A percentile compares a stretch with the other conserved stretches of the same genome.
phyloP scores from a whole-genome alignment of 1,140 invertebrate species.

The Gerris buenoi region DNA sequence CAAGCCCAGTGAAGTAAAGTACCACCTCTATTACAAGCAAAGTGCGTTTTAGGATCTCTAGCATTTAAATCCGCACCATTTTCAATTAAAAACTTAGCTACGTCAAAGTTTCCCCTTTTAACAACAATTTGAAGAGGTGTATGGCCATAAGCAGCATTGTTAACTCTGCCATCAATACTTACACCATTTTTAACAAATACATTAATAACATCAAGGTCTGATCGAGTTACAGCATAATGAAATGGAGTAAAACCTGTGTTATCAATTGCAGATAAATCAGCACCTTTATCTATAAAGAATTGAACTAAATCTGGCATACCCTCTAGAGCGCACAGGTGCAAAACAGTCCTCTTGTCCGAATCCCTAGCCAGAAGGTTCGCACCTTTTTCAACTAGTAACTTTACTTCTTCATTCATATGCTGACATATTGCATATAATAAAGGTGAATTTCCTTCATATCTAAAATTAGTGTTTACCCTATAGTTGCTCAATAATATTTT shows the following conservation, averaged over 20 bases:
- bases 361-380: not conserved
- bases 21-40: not conserved
- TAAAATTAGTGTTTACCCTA: not conserved
- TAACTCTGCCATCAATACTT: not conserved
- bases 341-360: not conserved
- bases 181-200: not conserved
- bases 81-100: not conserved
- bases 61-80: not conserved
- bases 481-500: not conserved
- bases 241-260: not conserved
- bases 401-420: not conserved
- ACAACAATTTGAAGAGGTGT: not conserved
- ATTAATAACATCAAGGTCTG: not conserved
- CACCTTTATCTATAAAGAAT: not conserved
- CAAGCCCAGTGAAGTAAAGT: not conserved
- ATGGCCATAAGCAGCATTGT: not conserved
- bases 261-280: not conserved
- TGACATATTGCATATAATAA: not conserved
- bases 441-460: not conserved
- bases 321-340: not conserved
- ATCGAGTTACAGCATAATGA: not conserved
- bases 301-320: not conserved
- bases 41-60: not conserved
- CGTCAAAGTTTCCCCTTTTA: not conserved
- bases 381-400: not conserved